Conservation (phyloP, 2,113 vertebrate genomes). For the Dasypus novemcinctus region DNA sequence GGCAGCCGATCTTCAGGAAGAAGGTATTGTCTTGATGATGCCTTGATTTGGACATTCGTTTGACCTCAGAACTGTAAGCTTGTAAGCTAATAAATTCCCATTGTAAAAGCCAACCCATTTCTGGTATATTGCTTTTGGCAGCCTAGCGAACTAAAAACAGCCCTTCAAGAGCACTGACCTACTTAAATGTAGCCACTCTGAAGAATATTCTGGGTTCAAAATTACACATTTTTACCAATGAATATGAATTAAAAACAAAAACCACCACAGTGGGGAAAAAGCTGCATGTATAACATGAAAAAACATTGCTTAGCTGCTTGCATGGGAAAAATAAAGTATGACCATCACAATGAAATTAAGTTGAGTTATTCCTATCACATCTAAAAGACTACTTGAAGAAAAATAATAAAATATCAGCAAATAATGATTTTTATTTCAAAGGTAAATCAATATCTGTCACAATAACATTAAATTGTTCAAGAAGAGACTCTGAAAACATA, state of each 20-base stretch:
- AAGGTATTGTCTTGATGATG: too few species aligned
- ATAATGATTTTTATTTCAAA: slow-evolving; percentile 30
- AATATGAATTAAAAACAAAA: slow-evolving; percentile 13
- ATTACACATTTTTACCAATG: background rate
- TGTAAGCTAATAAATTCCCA: too few species aligned
- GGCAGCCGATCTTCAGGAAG: too few species aligned
- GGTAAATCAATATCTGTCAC: slow-evolving; percentile 44
- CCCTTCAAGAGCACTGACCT: background rate
- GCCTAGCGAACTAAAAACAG: too few species aligned
- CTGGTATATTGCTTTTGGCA: too few species aligned
- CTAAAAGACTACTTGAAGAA: slow-evolving; percentile 59
- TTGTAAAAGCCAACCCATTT: too few species aligned
- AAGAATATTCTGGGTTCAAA: background rate
- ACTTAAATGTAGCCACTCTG: background rate
- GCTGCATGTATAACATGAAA: background rate
- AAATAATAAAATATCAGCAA: slow-evolving; percentile 63
- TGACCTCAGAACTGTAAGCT: too few species aligned
- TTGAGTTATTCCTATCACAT: background rate
- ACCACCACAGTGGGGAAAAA: background rate
- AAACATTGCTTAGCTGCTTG: background rate
- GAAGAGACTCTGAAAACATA: background rate
- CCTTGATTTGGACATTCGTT: too few species aligned
- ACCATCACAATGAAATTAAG: background rate
- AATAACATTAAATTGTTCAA: slow-evolving; percentile 39
- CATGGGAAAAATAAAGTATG: background rate